Percentiles rank a stretch among this genome's conserved stretches.
phyloP scores from a whole-genome alignment of 2,797 vertebrate genomes.

The Rhincodon typus region DNA sequence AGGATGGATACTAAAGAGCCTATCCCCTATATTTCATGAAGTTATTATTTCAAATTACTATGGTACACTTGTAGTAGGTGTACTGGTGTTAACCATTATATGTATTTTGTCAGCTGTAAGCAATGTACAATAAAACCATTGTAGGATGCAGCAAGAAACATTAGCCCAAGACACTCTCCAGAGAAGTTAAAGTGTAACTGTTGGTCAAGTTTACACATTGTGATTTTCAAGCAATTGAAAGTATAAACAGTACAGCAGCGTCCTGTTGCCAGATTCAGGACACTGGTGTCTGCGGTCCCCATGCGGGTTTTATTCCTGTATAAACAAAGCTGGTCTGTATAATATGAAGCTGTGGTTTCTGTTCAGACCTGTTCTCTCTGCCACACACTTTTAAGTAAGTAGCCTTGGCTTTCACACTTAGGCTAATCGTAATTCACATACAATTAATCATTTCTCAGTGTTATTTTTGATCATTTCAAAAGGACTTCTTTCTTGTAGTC shows the following conservation, averaged over 20 bases:
- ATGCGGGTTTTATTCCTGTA: background rate
- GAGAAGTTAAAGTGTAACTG: background rate
- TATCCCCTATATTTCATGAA: background rate
- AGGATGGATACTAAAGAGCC: background rate
- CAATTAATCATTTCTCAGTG: background rate
- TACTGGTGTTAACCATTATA: background rate
- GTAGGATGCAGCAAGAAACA: background rate
- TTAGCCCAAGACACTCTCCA: background rate
- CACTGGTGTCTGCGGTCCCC: background rate
- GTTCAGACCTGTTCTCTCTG: background rate
- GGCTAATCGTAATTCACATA: background rate
- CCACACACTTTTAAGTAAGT: background rate
- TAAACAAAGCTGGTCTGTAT: background rate
- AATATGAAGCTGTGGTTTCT: background rate
- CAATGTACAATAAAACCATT: background rate
- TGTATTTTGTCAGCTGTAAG: background rate
- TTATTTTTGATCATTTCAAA: background rate
- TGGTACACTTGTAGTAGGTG: background rate
- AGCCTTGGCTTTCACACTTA: background rate
- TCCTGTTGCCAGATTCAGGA: background rate
- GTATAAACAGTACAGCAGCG: background rate
- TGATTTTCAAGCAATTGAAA: background rate
- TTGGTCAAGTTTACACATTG: background rate
- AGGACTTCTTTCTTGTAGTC: background rate
- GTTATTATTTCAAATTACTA: background rate